Percentiles rank a stretch among this genome's conserved stretches.
phyloP scores from a whole-genome alignment of 2,888 invertebrate genomes.

The Amphipyra berbera region DNA sequence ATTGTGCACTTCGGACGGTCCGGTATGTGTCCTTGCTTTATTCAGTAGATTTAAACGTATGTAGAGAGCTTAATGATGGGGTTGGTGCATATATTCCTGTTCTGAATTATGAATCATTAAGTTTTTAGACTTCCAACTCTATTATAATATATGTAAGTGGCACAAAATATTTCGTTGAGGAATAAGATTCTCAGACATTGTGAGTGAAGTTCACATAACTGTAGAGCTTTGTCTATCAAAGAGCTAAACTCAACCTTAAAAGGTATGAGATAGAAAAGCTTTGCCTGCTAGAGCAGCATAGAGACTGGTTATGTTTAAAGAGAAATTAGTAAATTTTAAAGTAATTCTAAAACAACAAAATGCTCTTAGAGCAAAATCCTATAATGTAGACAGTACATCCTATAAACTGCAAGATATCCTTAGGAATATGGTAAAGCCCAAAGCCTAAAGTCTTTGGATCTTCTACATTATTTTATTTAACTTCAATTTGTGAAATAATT shows the following conservation, averaged over 20 bases:
- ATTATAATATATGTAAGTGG: neutral
- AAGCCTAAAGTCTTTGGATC: too few species aligned
- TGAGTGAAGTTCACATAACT: slow-evolving; percentile 32
- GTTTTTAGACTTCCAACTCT: neutral
- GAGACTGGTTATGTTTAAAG: slow-evolving; percentile 20
- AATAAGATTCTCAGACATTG: slow-evolving; percentile 9
- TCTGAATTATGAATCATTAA: neutral
- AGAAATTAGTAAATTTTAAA: too few species aligned
- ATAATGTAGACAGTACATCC: too few species aligned
- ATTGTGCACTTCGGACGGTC: slow-evolving; percentile 74
- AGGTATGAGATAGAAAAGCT: slow-evolving; percentile 20
- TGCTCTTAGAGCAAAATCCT: too few species aligned
- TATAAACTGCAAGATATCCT: too few species aligned
- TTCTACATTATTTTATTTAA: too few species aligned
- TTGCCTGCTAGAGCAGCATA: slow-evolving; percentile 9
- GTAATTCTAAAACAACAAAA: too few species aligned
- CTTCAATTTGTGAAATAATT: too few species aligned
- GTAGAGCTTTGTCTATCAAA: slow-evolving; percentile 32
- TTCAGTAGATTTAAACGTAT: slow-evolving; percentile 51
- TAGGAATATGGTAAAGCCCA: too few species aligned
- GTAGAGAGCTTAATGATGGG: slow-evolving; percentile 24
- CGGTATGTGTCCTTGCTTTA: slow-evolving; percentile 80
- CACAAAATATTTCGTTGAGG: slow-evolving; percentile 5
- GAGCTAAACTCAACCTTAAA: slow-evolving; percentile 24
- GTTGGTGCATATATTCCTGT: slow-evolving; percentile 1